Percentiles rank a stretch among this genome's conserved stretches.
These are phyloP conservation scores for Pseudochirops corinnae DNA, from an alignment of 2,797 vertebrate species.

Conservation along the genomic window DNA sequence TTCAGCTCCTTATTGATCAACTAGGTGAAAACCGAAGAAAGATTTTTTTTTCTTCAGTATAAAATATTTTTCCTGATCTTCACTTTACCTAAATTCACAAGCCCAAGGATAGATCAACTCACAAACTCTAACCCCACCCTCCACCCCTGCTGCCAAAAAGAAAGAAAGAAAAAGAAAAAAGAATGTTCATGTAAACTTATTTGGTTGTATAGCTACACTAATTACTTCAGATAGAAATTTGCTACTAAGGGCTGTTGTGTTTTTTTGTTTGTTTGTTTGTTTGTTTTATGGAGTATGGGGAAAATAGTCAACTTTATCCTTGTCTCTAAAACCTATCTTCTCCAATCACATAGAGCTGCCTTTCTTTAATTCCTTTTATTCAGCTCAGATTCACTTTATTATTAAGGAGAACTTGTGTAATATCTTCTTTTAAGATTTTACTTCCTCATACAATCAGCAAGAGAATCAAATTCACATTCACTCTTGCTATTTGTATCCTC, in stretches of 20 bases:
- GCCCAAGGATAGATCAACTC: background rate
- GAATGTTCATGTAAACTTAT: background rate
- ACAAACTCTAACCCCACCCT: background rate
- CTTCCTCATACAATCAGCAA: background rate
- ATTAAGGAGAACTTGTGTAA: background rate
- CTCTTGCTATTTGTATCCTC: background rate
- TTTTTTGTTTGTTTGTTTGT: background rate
- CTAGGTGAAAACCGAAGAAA: background rate
- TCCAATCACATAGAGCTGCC: background rate
- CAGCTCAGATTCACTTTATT: background rate
- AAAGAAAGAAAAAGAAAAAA: background rate
- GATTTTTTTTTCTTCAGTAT: background rate
- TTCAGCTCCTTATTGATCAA: background rate
- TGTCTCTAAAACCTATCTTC: background rate
- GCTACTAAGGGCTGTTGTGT: background rate
- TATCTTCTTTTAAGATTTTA: background rate
- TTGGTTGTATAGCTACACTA: background rate
- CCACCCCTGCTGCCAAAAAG: too few relatives aligned
- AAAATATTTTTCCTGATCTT: background rate
- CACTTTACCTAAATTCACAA: constrained; percentile 11
- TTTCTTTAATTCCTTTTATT: background rate
- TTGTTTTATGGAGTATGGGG: background rate
- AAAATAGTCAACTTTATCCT: background rate
- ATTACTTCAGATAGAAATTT: background rate
- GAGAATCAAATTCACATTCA: background rate